phyloP scores from a whole-genome alignment of 2,113 vertebrate species.

The Elephantulus edwardii region DNA sequence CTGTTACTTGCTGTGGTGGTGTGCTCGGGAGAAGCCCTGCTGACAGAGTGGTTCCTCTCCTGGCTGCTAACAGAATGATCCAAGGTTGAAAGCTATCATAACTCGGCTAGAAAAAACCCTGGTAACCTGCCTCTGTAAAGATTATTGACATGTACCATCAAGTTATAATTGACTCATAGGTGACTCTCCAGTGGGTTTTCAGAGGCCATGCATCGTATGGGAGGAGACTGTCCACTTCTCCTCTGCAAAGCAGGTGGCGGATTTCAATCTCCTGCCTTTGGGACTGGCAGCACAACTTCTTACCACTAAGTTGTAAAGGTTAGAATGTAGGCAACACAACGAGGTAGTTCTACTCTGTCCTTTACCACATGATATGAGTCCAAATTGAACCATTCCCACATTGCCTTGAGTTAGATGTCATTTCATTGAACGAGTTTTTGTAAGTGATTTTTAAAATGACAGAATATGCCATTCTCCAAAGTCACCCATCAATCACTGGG shows the following conservation, averaged over 20 bases:
- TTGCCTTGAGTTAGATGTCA: background rate
- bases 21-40: background rate
- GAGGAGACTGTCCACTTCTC: no score
- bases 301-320: no score
- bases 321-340: background rate
- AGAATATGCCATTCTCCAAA: constrained; percentile 16
- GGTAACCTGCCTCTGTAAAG: background rate
- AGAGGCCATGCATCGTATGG: no score
- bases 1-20: background rate
- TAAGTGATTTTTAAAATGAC: constrained; percentile 25
- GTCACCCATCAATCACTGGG: background rate
- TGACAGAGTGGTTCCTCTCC: background rate
- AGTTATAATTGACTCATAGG: no score
- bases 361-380: background rate
- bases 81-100: background rate
- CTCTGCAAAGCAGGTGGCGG: no score
- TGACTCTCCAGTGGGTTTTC: no score
- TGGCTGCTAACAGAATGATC: background rate
- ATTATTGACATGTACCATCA: no score
- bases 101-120: background rate
- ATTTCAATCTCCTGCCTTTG: no score
- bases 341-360: background rate
- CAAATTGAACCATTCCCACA: background rate
- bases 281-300: no score
- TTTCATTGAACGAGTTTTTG: constrained; percentile 30